Evolutionary conservation across 2,797 vertebrate genomes (phyloP).

Genomic region (Enteromius paludinosus): DNA sequence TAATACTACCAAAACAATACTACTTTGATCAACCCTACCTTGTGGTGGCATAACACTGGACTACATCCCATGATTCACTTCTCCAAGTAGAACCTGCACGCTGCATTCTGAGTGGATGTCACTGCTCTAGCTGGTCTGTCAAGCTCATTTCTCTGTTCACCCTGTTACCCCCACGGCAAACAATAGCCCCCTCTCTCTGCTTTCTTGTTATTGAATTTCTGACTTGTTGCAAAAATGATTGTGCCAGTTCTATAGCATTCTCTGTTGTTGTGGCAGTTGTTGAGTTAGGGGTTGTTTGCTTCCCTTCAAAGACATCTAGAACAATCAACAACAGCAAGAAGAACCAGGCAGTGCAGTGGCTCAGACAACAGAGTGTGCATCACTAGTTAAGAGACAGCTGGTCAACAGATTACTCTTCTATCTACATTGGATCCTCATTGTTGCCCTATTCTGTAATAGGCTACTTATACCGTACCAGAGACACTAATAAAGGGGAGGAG

Average conservation of each 20-base stretch:
- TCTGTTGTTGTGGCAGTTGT: constrained; percentile 66
- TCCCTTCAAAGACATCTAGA: constrained; percentile 81
- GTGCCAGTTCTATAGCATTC: constrained; percentile 76
- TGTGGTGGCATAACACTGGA: constrained; percentile 75
- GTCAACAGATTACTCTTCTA: constrained; percentile 43
- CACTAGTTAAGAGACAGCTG: constrained; percentile 21
- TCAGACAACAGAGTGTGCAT: constrained; percentile 39
- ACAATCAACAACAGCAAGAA: constrained; percentile 74
- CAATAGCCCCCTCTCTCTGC: constrained; percentile 68
- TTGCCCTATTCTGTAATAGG: constrained; percentile 15
- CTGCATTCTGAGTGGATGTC: constrained; percentile 71
- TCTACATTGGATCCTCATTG: constrained; percentile 7
- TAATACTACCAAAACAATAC: background rate
- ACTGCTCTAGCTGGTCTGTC: constrained; percentile 28
- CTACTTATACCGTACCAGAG: constrained; percentile 22
- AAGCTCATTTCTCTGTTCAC: constrained; percentile 37
- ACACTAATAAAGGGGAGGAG: constrained; percentile 4
- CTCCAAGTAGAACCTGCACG: constrained; percentile 64
- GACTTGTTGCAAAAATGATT: constrained; percentile 80
- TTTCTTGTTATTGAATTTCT: constrained; percentile 81
- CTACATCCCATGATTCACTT: constrained; percentile 75
- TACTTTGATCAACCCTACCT: constrained; percentile 69
- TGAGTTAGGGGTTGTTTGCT: constrained; percentile 67
- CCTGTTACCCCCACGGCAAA: constrained; percentile 60
- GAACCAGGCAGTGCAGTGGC: constrained; percentile 59